Percentiles rank a stretch among this genome's conserved stretches.
phyloP scores from a whole-genome alignment of 2,888 invertebrate species.

The Pimpla rufipes region DNA sequence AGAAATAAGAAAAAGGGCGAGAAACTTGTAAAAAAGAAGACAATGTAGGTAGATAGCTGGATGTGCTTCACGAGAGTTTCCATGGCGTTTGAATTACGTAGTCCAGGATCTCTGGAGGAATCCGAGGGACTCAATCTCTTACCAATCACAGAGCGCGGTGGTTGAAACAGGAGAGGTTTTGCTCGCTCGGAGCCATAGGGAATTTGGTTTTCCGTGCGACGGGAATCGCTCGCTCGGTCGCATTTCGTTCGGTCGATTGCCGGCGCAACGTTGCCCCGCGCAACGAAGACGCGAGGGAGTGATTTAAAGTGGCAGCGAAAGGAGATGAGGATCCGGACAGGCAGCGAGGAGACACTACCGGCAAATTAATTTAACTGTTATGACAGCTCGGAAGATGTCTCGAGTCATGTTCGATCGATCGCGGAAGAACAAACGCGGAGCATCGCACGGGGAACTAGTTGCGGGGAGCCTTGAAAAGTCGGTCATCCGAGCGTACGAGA shows the following conservation, averaged over 20 bases:
- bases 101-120: slow-evolving; percentile 31
- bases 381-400: too few relatives aligned
- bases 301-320: not conserved
- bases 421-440: too few relatives aligned
- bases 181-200: slow-evolving; percentile 16
- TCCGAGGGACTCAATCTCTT: slow-evolving; percentile 48
- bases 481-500: not conserved
- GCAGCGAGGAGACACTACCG: not conserved
- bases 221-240: not conserved
- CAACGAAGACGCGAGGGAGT: not conserved
- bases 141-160: slow-evolving; percentile 51
- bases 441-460: too few relatives aligned
- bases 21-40: not conserved
- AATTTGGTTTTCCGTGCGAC: slow-evolving; percentile 29
- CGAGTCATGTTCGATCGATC: too few relatives aligned
- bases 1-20: not conserved
- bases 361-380: not conserved
- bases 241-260: not conserved
- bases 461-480: too few relatives aligned
- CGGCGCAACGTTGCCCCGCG: not conserved
- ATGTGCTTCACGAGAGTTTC: slow-evolving; percentile 18
- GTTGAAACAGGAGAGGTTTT: slow-evolving; percentile 36
- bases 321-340: not conserved
- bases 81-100: slow-evolving; percentile 10
- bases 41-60: not conserved